Evolutionary conservation across 2,888 invertebrate species (phyloP), one percentile per base, ranked within the genome.

Genomic region (Tetranychus truncatus): DNA sequence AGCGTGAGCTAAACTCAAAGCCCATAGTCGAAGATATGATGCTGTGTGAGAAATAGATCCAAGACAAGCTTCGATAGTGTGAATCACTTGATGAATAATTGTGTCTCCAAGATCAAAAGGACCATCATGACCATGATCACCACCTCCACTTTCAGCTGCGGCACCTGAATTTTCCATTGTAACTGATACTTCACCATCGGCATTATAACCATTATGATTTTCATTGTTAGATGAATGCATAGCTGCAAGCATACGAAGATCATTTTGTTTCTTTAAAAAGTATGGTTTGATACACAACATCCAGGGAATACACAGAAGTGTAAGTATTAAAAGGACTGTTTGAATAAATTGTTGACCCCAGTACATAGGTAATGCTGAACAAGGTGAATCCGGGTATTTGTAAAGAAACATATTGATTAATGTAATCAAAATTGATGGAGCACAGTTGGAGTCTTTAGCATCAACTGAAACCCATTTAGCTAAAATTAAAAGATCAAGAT

Each of bases 391-490:
- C 44, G 76, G 77, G 66, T 83, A 81, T 82, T 91, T 95, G 83
- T 92, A 89, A 81, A 99, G 86, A 80, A 97, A 92, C 99, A 99
- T 99, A 85, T 97, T 96, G 85, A 99, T 99, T 83, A 97, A 94
- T 45, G 93, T 93, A 81, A 99, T 95, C 76, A 99, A 87, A 82
- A 99, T 91, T 0, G 95, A 95, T 0, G 99, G 99, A 18, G 99
- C 97, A 84, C 93, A 93, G 73, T 84, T 84, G 0, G 88, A 72
- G 44, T 73, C 77, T 8, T 72, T 79, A 3, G 80, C 80, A 76
- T 80, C 80, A 77, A 80, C 95, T 73, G 86, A 82, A 69, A 91
- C 86, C 99, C 97, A 99, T 85, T 99, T 99, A 83, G 91, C 89
- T 84, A 99, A 91, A 88, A 99, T 92, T 76, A 97, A 85, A 77